Conservation (phyloP, 1,140 invertebrate species). For the Spodoptera litura region DNA sequence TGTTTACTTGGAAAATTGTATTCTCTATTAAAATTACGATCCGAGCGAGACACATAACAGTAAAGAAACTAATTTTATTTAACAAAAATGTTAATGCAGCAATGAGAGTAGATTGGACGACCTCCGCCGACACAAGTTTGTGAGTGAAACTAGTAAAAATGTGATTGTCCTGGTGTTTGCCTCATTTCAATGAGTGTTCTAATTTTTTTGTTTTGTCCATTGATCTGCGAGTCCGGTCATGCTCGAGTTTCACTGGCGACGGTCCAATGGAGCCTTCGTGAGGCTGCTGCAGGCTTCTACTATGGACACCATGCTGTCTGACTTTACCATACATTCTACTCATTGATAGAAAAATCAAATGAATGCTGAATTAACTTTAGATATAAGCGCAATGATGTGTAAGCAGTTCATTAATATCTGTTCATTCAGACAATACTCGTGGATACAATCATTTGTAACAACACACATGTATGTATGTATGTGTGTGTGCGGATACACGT, state of each 20-base stretch:
- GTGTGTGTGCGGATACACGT: no score
- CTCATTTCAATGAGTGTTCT: slow-evolving; percentile 51
- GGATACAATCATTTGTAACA: no score
- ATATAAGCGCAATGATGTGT: no score
- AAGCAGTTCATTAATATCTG: no score
- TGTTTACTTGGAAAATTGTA: not conserved
- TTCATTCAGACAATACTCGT: no score
- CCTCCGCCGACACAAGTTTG: slow-evolving; percentile 23
- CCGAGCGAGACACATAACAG: slow-evolving; percentile 8
- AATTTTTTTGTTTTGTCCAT: slow-evolving; percentile 51
- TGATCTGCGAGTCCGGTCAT: slow-evolving; percentile 48
- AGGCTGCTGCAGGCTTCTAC: slow-evolving; percentile 29
- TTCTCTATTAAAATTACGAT: slow-evolving; percentile 20
- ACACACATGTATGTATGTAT: no score
- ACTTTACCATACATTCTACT: not conserved
- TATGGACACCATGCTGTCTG: slow-evolving; percentile 8
- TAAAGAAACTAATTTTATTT: slow-evolving; percentile 29
- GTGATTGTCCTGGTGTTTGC: slow-evolving; percentile 35
- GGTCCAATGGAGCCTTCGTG: slow-evolving; percentile 48
- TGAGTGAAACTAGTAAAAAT: slow-evolving; percentile 31
- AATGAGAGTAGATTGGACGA: slow-evolving; percentile 29
- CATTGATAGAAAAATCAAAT: no score
- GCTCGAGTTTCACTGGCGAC: slow-evolving; percentile 51
- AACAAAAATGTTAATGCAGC: slow-evolving; percentile 41
- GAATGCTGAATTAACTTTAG: no score